phyloP scores from a whole-genome alignment of 2,113 vertebrate species.

The Mesembrinibis cayennensis region DNA sequence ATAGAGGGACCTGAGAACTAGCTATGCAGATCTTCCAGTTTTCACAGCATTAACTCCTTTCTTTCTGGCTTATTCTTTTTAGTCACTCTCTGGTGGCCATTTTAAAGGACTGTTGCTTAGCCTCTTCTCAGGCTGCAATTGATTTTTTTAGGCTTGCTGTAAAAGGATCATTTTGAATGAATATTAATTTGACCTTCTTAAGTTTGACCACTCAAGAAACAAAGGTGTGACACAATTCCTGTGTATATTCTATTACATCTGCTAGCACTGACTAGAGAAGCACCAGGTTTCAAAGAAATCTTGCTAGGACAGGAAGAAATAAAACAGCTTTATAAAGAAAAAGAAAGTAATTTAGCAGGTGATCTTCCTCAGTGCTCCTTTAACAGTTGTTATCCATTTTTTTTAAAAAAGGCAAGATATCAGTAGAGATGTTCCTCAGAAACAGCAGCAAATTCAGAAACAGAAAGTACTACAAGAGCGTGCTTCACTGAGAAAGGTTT shows the following conservation, averaged over 20 bases:
- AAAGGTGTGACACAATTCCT: not conserved
- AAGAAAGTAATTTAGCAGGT: not conserved
- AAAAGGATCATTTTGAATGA: not conserved
- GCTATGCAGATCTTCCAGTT: not conserved
- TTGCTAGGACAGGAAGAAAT: not conserved
- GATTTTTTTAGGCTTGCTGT: not conserved
- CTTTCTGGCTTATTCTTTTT: not conserved
- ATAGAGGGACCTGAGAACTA: not conserved
- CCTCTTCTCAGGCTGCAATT: not conserved
- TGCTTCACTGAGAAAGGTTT: not conserved
- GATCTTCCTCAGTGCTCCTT: not conserved
- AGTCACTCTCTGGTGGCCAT: not conserved
- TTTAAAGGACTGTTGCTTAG: not conserved
- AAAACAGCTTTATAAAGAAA: not conserved
- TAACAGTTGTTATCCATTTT: not conserved
- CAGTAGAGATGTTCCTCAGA: not conserved
- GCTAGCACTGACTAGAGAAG: not conserved
- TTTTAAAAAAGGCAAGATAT: not conserved
- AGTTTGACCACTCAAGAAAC: not conserved
- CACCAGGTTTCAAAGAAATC: not conserved
- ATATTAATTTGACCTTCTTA: not conserved
- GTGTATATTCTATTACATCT: not conserved
- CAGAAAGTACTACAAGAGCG: not conserved
- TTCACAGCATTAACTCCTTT: not conserved
- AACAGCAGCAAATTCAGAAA: not conserved